Evolutionary conservation across 2,797 vertebrate genomes (phyloP), one percentile per base, ranked within the genome.

Genomic region (Petrocephalus schoutedeni): DNA sequence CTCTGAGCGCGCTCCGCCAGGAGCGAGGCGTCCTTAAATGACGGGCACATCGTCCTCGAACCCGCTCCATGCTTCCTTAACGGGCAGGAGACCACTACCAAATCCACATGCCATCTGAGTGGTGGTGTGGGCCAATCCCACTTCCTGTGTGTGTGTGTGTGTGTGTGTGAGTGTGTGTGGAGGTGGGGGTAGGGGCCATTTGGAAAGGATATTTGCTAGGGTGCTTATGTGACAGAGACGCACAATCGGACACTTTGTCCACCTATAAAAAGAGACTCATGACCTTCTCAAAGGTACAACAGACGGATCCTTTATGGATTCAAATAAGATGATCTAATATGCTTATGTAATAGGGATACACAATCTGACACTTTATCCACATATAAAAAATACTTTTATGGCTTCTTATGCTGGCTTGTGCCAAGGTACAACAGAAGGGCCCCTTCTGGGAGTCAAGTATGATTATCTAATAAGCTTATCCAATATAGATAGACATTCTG

Each of bases 261-360:
- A 45, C 36, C 4, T 36, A n/a, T n/a, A 77, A 77, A 77, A 41
- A 45, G n/a, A n/a, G 19, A 41, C 2, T 77, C 8, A 77, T 77
- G 71, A n/a, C 71, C 32, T 77, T n/a, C 41, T 49, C 71, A n/a
- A 77, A 77, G 71, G 71, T 77, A 77, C 71, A 77, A 77, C 71
- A 41, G 71, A 77, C 32, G 9, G 4, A 36, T 28, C 12, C 64
- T 36, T 36, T 71, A 32, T 28, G 64, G 64, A 71, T 71, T 71
- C 64, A 36, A 71, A 71, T 71, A 28, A 71, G 64, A 71, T 71
- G 14, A 36, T 71, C 64, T 71, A 71, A 71, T 16, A 71, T 77
- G 71, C 71, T 41, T 77, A 77, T 77, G 32, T 77, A 77, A 77
- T n/a, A 77, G 36, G 45, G 71, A 49, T 36, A 77, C 36, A 49